A percentile compares a stretch with the other conserved stretches of the same genome.
Conservation (phyloP, 2,797 vertebrate species). For the Amblyopsis hoosieri region DNA sequence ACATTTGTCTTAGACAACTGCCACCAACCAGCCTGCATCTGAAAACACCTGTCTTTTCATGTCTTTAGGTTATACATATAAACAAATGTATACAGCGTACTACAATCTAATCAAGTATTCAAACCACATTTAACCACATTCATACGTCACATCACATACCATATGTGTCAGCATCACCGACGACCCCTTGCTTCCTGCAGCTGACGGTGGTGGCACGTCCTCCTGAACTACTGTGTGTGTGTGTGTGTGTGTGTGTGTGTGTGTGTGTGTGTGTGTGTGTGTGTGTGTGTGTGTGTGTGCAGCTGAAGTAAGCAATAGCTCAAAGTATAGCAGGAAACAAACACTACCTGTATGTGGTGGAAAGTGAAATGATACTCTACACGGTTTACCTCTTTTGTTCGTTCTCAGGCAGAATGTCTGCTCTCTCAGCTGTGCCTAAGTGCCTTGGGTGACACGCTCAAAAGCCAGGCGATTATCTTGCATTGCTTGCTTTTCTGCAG, state of each 20-base stretch:
- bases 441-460: slow-evolving; percentile 7
- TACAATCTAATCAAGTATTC: background rate
- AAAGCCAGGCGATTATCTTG: slow-evolving; percentile 35
- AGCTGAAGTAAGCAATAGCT: background rate
- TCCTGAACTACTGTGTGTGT: slow-evolving; percentile 20
- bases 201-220: slow-evolving; percentile 13
- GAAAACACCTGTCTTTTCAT: too few relatives aligned
- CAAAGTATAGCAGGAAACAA: background rate
- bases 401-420: slow-evolving; percentile 19
- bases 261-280: too few relatives aligned
- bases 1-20: too few relatives aligned
- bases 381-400: slow-evolving; percentile 35
- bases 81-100: too few relatives aligned
- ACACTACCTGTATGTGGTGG: background rate
- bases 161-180: slow-evolving; percentile 21
- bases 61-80: too few relatives aligned
- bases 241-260: too few relatives aligned
- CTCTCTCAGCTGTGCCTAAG: slow-evolving; percentile 22
- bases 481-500: slow-evolving; percentile 36
- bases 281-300: slow-evolving; percentile 7
- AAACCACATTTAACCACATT: slow-evolving; percentile 44
- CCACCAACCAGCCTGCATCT: too few relatives aligned
- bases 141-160: slow-evolving; percentile 6
- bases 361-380: slow-evolving; percentile 7
- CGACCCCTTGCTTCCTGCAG: slow-evolving; percentile 63